A percentile compares a stretch with the other conserved stretches of the same genome.
These are phyloP conservation scores for Corydoras sp. DNA, from an alignment of 2,113 vertebrate genomes.

Conservation along the genomic window DNA sequence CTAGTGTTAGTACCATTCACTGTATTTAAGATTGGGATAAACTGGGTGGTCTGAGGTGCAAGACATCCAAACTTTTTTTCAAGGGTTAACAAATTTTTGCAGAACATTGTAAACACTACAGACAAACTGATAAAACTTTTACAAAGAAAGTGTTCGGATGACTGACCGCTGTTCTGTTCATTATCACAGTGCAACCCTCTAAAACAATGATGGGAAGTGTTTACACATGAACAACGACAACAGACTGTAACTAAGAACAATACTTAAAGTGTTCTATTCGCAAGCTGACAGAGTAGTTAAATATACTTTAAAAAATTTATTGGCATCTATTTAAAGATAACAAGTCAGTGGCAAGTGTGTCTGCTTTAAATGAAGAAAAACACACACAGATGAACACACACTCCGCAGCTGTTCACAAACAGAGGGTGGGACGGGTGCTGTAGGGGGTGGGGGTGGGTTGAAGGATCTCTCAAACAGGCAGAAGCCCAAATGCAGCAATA, in stretches of 20 bases:
- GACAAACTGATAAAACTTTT: too few relatives aligned
- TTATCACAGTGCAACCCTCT: too few relatives aligned
- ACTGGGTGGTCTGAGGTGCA: background rate
- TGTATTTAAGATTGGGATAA: background rate
- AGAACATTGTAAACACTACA: too few relatives aligned
- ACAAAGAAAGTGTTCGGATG: too few relatives aligned
- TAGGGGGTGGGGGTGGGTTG: background rate
- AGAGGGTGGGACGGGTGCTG: conserved; percentile 17
- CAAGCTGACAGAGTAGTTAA: too few relatives aligned
- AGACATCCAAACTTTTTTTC: background rate
- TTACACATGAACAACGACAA: too few relatives aligned
- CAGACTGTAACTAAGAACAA: too few relatives aligned
- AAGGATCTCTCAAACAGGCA: background rate
- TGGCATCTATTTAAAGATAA: background rate
- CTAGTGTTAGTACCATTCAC: background rate
- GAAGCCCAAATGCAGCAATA: too few relatives aligned
- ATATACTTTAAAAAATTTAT: background rate
- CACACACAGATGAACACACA: conserved; percentile 23
- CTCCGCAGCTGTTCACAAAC: conserved; percentile 59
- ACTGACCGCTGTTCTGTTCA: too few relatives aligned
- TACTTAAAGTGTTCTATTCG: too few relatives aligned
- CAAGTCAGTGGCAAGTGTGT: background rate
- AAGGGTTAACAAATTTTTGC: background rate
- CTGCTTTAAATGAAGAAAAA: background rate
- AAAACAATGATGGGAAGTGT: too few relatives aligned